These are phyloP conservation scores for Salvelinus fontinalis DNA, from an alignment of 2,113 vertebrate species.

Conservation along the genomic window DNA sequence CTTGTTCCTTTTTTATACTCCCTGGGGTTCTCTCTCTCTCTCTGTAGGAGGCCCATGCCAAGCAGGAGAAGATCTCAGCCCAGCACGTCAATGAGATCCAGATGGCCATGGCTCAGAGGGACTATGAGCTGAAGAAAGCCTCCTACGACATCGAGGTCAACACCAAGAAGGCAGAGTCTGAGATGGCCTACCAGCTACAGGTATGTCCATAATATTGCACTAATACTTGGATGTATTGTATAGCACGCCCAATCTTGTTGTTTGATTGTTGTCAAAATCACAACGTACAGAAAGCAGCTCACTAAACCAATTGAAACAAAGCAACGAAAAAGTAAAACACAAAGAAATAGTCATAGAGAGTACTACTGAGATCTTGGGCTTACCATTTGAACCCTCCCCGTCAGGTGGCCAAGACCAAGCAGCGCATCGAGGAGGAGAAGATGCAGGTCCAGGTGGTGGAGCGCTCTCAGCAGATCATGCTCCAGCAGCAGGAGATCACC, in stretches of 20 bases:
- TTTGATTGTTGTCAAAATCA: too few species aligned
- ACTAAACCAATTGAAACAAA: too few species aligned
- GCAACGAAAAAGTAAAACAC: too few species aligned
- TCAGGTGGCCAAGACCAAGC: conserved; percentile 92
- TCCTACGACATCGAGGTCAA: conserved; percentile 85
- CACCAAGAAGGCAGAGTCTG: conserved; percentile 87
- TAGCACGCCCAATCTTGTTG: too few species aligned
- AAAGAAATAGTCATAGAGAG: too few species aligned
- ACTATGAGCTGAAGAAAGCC: conserved; percentile 90
- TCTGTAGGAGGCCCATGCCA: conserved; percentile 83
- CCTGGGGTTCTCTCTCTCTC: not conserved
- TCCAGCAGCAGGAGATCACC: conserved; percentile 89
- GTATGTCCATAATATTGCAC: conserved; percentile 30
- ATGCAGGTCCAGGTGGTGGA: conserved; percentile 90
- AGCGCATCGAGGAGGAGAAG: conserved; percentile 87
- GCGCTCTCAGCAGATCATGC: conserved; percentile 83
- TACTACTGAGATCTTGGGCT: not conserved
- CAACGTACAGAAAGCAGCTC: too few species aligned
- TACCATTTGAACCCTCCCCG: not conserved
- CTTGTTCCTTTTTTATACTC: not conserved
- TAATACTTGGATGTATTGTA: too few species aligned
- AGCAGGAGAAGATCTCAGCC: conserved; percentile 86
- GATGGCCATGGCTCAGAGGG: conserved; percentile 89
- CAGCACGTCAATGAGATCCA: conserved; percentile 89
- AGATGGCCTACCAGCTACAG: conserved; percentile 91